Conservation (phyloP, 2,888 invertebrate species). For the Ethmia dodecea region DNA sequence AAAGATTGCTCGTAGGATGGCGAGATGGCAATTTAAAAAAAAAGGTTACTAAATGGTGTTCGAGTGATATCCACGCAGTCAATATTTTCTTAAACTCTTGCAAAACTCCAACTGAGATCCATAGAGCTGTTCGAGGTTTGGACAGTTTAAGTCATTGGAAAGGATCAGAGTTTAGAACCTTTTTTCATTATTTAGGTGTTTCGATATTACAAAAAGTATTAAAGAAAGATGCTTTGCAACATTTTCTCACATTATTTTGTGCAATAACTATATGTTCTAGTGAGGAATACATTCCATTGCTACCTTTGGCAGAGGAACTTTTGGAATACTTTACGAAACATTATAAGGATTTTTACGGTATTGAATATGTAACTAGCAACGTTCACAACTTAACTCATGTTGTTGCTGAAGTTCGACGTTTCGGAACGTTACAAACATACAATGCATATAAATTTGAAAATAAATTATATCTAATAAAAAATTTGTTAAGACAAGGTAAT, state of each 20-base stretch:
- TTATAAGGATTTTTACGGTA: slow-evolving; percentile 11
- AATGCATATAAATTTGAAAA: slow-evolving; percentile 6
- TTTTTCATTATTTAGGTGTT: slow-evolving; percentile 19
- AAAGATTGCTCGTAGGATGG: slow-evolving; percentile 20
- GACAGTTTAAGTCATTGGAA: slow-evolving; percentile 16
- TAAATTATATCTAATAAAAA: slow-evolving; percentile 5
- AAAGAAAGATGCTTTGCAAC: slow-evolving; percentile 7
- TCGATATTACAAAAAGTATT: slow-evolving; percentile 16
- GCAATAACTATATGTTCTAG: slow-evolving; percentile 19
- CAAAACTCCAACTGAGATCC: slow-evolving; percentile 8
- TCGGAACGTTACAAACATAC: slow-evolving; percentile 4
- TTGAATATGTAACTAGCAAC: slow-evolving; percentile 14
- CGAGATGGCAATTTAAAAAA: slow-evolving; percentile 20
- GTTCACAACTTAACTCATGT: slow-evolving; percentile 15
- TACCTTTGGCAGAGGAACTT: slow-evolving; percentile 16
- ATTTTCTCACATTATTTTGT: slow-evolving; percentile 17
- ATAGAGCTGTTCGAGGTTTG: slow-evolving; percentile 7
- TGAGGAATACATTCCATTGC: slow-evolving; percentile 8
- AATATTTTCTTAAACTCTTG: background rate
- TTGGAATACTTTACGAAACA: slow-evolving; percentile 15
- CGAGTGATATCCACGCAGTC: slow-evolving; percentile 6
- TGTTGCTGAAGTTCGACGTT: slow-evolving; percentile 2
- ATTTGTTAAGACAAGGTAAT: slow-evolving; percentile 9
- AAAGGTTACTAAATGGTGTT: slow-evolving; percentile 14
- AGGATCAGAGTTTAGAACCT: slow-evolving; percentile 18